A percentile compares a stretch with the other conserved stretches of the same genome.
phyloP scores from a whole-genome alignment of 2,888 invertebrate species.

The Magallana nippona region DNA sequence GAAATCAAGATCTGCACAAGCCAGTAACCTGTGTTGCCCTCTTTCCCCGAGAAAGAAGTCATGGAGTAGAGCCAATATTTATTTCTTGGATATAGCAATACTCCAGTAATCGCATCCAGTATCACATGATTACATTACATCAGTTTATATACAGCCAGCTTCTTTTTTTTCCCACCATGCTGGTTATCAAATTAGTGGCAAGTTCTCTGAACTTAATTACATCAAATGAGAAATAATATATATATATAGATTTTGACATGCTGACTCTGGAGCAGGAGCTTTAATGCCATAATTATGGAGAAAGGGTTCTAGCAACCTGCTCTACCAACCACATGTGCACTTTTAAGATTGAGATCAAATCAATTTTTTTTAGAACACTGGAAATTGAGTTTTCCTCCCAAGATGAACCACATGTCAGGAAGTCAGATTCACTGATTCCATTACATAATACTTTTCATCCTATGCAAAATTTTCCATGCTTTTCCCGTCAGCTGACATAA shows the following conservation, averaged over 20 bases:
- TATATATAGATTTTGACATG: slow-evolving; percentile 12
- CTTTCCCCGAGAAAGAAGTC: neutral
- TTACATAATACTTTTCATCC: too few species aligned
- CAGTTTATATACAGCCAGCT: neutral
- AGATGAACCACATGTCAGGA: neutral
- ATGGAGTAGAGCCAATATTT: slow-evolving; percentile 5
- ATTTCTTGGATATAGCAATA: neutral
- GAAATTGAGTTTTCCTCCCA: neutral
- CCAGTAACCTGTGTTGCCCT: neutral
- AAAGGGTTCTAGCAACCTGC: neutral
- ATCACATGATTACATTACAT: neutral
- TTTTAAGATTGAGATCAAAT: neutral
- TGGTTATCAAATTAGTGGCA: neutral
- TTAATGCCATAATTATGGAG: neutral
- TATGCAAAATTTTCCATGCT: neutral
- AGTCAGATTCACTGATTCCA: too few species aligned
- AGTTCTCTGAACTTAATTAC: neutral
- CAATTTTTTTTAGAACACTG: neutral
- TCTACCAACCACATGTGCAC: neutral
- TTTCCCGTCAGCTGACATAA: too few species aligned
- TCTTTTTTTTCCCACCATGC: neutral
- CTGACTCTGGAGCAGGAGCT: neutral
- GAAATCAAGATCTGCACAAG: neutral
- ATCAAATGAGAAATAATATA: neutral
- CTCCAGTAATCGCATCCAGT: neutral